Conservation (phyloP, 2,888 invertebrate species). For the Leptura quadrifasciata region DNA sequence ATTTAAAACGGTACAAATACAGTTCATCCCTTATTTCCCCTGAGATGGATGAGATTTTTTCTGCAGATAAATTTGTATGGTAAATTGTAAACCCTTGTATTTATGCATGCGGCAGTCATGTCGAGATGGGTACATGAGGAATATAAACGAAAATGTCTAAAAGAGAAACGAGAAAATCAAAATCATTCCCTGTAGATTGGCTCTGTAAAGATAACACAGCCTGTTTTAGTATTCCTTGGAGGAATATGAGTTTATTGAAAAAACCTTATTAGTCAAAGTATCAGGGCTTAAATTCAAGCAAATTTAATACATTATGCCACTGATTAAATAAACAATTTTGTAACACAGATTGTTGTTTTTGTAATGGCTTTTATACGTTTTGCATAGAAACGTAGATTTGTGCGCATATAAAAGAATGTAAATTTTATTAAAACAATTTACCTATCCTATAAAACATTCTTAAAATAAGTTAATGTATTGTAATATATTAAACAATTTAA, state of each 20-base stretch:
- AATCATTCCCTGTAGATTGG: neutral
- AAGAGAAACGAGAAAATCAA: neutral
- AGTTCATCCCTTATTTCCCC: neutral
- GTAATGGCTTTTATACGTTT: no score
- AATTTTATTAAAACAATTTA: no score
- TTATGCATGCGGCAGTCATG: neutral
- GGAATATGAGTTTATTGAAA: neutral
- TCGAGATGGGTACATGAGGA: slow-evolving; percentile 1
- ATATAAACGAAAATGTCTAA: slow-evolving; percentile 7
- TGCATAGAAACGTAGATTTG: no score
- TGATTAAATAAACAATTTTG: no score
- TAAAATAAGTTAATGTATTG: no score
- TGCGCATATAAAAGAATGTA: no score
- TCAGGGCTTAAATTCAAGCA: neutral
- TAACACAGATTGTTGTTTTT: no score
- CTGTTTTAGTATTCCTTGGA: neutral
- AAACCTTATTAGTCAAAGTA: neutral
- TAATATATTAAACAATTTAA: no score
- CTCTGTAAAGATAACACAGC: neutral
- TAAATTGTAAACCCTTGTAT: neutral
- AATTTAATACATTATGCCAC: neutral
- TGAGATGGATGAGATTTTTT: neutral
- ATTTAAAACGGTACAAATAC: neutral
- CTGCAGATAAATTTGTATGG: slow-evolving; percentile 2
- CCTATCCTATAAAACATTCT: no score